A percentile compares a stretch with the other conserved stretches of the same genome.
Evolutionary conservation across 2,797 vertebrate genomes (phyloP).

Genomic region (Microctenopoma stevenorrisi): DNA sequence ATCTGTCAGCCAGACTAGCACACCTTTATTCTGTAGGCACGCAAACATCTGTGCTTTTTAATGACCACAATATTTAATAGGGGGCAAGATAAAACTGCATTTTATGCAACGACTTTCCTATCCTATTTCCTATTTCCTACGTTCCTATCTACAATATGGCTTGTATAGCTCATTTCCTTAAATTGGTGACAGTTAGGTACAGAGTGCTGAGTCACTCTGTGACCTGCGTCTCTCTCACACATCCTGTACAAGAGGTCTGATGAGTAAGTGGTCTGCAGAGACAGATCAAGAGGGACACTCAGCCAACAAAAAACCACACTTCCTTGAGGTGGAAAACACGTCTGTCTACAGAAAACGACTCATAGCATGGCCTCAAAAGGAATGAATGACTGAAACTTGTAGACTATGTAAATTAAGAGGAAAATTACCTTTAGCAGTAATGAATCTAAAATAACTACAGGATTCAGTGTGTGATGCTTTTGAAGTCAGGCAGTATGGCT

Average conservation of each 20-base stretch:
- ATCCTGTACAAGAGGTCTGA: slow-evolving; percentile 41
- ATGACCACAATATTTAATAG: background rate
- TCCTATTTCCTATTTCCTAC: background rate
- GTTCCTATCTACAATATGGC: background rate
- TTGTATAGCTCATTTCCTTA: slow-evolving; percentile 19
- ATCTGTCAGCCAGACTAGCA: background rate
- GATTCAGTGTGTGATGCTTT: background rate
- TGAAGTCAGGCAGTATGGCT: background rate
- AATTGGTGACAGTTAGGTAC: background rate
- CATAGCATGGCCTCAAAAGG: background rate
- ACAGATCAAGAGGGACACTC: slow-evolving; percentile 9
- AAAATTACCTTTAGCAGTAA: background rate
- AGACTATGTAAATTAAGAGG: slow-evolving; percentile 3
- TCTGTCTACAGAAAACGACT: slow-evolving; percentile 7
- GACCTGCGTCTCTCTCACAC: slow-evolving; percentile 15
- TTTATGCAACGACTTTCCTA: background rate
- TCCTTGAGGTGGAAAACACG: slow-evolving; percentile 1
- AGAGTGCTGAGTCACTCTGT: slow-evolving; percentile 62
- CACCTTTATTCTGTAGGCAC: background rate
- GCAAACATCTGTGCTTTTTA: background rate
- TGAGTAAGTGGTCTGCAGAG: slow-evolving; percentile 10
- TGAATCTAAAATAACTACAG: background rate
- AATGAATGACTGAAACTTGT: slow-evolving; percentile 11
- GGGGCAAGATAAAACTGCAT: background rate
- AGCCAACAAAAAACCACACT: background rate